These are phyloP conservation scores for Silurus asotus DNA, from an alignment of 2,113 vertebrate genomes.

Conservation along the genomic window DNA sequence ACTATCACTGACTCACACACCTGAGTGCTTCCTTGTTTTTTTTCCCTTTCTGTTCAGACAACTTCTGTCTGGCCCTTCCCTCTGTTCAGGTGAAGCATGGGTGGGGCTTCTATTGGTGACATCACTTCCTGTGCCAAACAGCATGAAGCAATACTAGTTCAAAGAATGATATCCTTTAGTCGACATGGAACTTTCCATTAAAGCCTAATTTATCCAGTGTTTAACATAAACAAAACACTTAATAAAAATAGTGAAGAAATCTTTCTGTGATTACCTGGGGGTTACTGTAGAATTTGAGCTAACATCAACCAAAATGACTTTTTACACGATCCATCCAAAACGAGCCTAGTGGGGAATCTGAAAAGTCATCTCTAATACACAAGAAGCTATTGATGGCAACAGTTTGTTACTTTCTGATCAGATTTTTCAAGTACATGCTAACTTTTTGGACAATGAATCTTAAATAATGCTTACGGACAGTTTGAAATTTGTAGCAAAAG, in stretches of 20 bases:
- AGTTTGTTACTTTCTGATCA: neutral
- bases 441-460: neutral
- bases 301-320: conserved; percentile 46
- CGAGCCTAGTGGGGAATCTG: conserved; percentile 46
- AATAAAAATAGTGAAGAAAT: conserved; percentile 46
- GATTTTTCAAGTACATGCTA: neutral
- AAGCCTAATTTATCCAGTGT: neutral
- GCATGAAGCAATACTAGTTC: conserved; percentile 30
- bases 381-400: conserved; percentile 30
- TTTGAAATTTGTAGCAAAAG: neutral
- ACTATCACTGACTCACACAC: conserved; percentile 52
- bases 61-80: conserved; percentile 61
- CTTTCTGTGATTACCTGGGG: neutral
- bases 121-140: conserved; percentile 73
- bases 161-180: conserved; percentile 8
- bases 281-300: neutral
- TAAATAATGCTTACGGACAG: neutral
- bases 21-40: conserved; percentile 72
- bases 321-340: conserved; percentile 56
- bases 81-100: conserved; percentile 78
- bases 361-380: conserved; percentile 49
- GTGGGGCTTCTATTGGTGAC: conserved; percentile 59
- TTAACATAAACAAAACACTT: conserved; percentile 9
- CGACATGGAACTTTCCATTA: neutral
- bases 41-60: conserved; percentile 48